These are phyloP conservation scores for Bufo bufo DNA, from an alignment of 2,113 vertebrate species.

Conservation along the genomic window DNA sequence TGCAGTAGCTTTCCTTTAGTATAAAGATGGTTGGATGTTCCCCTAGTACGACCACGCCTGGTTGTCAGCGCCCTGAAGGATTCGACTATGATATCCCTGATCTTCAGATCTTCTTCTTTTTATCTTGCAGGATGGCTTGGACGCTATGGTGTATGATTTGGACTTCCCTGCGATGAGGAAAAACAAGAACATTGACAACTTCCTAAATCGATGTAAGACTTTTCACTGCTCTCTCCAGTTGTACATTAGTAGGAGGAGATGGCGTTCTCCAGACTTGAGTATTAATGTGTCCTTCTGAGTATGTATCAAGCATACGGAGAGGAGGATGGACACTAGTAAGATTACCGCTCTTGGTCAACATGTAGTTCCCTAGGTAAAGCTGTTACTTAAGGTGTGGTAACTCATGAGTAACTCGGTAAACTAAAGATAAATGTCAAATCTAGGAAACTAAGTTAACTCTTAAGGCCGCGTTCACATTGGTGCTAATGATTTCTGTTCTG, in stretches of 20 bases:
- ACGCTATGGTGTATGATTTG: constrained; percentile 97
- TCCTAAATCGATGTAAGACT: constrained; percentile 99
- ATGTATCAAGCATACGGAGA: too few relatives aligned
- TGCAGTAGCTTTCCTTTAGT: too few relatives aligned
- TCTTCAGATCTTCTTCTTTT: constrained; percentile 51
- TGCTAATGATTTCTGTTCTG: too few relatives aligned
- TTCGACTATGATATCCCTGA: not conserved
- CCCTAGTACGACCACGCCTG: too few relatives aligned
- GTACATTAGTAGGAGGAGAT: not conserved
- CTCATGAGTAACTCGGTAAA: constrained; percentile 36
- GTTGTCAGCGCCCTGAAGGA: too few relatives aligned
- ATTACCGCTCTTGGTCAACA: too few relatives aligned
- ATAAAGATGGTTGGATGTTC: too few relatives aligned
- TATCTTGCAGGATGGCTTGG: constrained; percentile 88
- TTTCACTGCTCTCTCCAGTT: constrained; percentile 37
- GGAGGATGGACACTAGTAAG: too few relatives aligned
- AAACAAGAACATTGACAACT: constrained; percentile 99
- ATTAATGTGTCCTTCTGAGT: too few relatives aligned
- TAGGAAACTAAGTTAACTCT: not conserved
- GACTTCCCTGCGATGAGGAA: constrained; percentile 98
- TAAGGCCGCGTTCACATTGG: too few relatives aligned
- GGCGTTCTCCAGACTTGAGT: too few relatives aligned
- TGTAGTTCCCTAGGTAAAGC: not conserved
- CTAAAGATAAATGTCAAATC: not conserved
- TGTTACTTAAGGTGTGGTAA: constrained; percentile 30